Conservation (phyloP, 2,797 vertebrate genomes). For the Myotis vivesi region DNA sequence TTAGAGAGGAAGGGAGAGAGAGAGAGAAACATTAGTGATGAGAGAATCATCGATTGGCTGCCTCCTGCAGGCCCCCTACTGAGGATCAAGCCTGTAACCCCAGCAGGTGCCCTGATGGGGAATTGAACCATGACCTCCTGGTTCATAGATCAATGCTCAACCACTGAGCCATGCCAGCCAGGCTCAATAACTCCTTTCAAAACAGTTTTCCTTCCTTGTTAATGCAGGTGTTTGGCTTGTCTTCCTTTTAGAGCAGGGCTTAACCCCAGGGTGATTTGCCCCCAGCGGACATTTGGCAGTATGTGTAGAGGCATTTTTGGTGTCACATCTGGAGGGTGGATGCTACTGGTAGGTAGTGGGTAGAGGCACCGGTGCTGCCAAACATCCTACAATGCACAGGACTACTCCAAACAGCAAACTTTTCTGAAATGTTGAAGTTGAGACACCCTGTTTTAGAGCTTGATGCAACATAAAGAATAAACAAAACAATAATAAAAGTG, state of each 20-base stretch:
- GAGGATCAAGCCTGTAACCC: no score
- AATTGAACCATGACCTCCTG: no score
- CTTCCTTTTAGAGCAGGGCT: background rate
- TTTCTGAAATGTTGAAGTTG: background rate
- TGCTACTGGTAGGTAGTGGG: background rate
- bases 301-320: background rate
- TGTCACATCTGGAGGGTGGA: background rate
- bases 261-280: background rate
- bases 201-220: background rate
- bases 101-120: no score
- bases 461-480: background rate
- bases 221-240: background rate
- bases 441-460: background rate
- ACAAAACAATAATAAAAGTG: background rate
- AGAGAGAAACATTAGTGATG: no score
- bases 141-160: no score
- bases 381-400: no score
- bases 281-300: background rate
- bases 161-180: background rate
- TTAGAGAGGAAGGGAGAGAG: no score
- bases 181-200: background rate
- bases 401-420: background rate
- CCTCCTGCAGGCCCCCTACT: no score
- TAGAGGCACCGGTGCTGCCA: background rate
- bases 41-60: no score